phyloP scores from a whole-genome alignment of 2,888 invertebrate species.

The Tinea semifulvella region DNA sequence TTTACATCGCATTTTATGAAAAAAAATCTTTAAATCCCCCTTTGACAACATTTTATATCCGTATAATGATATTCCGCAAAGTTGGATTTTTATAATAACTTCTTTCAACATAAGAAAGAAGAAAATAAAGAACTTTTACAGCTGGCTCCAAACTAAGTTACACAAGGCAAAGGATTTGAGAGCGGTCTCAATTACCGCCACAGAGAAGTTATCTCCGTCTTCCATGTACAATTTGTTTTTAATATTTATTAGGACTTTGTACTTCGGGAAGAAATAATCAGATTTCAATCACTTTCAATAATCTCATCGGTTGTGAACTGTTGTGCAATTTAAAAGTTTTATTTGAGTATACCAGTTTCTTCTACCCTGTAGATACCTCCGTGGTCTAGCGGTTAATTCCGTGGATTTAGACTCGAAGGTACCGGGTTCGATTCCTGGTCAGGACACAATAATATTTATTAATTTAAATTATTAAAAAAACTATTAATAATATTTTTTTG shows the following conservation, averaged over 20 bases:
- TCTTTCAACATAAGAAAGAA: conserved; percentile 25
- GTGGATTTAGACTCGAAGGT: no score
- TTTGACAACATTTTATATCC: conserved; percentile 11
- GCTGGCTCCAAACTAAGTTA: conserved; percentile 44
- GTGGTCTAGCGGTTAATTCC: no score
- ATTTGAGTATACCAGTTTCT: no score
- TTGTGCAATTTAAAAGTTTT: neutral
- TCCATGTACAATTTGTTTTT: conserved; percentile 12
- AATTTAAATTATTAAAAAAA: no score
- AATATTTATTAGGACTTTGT: conserved; percentile 4
- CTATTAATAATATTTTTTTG: no score
- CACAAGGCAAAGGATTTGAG: conserved; percentile 41
- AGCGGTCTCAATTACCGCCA: conserved; percentile 43
- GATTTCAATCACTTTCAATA: conserved; percentile 10
- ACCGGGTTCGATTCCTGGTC: no score
- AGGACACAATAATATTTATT: no score
- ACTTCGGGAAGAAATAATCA: conserved; percentile 3
- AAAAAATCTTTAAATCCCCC: neutral
- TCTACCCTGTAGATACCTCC: no score
- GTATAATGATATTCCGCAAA: conserved; percentile 27
- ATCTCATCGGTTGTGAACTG: neutral
- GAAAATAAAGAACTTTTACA: conserved; percentile 30
- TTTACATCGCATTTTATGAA: no score
- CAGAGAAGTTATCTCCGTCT: conserved; percentile 32
- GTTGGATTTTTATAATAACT: conserved; percentile 40